Evolutionary conservation across 2,113 vertebrate species (phyloP).

Genomic region (Colossoma macropomum): DNA sequence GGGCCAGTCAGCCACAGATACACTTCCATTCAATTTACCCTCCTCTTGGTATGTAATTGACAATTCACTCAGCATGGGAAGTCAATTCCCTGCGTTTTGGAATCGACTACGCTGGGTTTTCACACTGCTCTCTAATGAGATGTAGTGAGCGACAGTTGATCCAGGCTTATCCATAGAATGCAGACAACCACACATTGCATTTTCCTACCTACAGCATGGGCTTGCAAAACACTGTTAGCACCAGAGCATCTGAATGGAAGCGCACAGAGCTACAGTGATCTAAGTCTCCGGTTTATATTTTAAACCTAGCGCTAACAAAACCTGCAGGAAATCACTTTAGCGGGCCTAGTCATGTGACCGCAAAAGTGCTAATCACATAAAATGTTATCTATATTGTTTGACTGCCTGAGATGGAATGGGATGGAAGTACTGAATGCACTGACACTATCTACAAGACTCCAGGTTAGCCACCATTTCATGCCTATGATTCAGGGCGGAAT

Average conservation of each 20-base stretch:
- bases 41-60: slow-evolving; percentile 67
- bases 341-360: slow-evolving; percentile 53
- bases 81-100: slow-evolving; percentile 73
- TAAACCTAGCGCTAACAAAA: slow-evolving; percentile 2
- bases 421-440: slow-evolving; percentile 6
- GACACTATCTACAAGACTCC: slow-evolving; percentile 28
- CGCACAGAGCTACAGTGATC: neutral
- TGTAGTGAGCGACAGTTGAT: slow-evolving; percentile 46
- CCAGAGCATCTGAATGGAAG: neutral
- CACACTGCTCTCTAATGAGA: slow-evolving; percentile 62
- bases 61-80: slow-evolving; percentile 69
- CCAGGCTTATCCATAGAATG: slow-evolving; percentile 28
- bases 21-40: slow-evolving; percentile 71
- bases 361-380: slow-evolving; percentile 65
- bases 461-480: slow-evolving; percentile 28
- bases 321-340: neutral
- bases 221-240: neutral
- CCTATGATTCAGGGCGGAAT: neutral
- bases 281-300: neutral
- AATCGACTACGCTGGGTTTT: slow-evolving; percentile 68
- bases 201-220: neutral
- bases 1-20: slow-evolving; percentile 72
- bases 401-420: slow-evolving; percentile 10
- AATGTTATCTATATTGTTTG: slow-evolving; percentile 67
- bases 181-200: neutral